phyloP scores from a whole-genome alignment of 2,113 vertebrate species.

The Sceloporus tristichus region DNA sequence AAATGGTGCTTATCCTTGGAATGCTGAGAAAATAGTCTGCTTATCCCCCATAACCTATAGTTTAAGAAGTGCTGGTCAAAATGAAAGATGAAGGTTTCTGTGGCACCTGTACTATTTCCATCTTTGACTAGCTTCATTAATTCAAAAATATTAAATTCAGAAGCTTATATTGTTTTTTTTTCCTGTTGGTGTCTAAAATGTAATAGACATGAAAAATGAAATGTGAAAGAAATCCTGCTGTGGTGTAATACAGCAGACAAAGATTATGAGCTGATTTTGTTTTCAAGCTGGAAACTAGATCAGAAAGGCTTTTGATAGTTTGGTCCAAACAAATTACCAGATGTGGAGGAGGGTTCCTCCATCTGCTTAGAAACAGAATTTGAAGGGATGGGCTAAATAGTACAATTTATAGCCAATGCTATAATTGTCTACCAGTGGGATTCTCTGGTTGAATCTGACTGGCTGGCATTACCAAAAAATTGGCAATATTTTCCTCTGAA shows the following conservation, averaged over 20 bases:
- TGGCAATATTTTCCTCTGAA: constrained; percentile 15
- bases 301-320: not conserved
- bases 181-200: not conserved
- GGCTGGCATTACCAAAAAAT: constrained; percentile 16
- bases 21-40: not conserved
- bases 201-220: not conserved
- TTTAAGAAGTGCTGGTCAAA: not conserved
- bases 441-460: not conserved
- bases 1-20: too few relatives aligned
- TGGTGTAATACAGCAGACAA: not conserved
- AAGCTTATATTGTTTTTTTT: not conserved
- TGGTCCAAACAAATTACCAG: constrained; percentile 37
- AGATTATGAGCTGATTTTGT: not conserved
- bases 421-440: constrained; percentile 8
- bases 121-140: not conserved
- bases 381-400: constrained; percentile 52
- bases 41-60: not conserved
- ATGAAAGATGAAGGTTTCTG: not conserved
- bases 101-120: not conserved
- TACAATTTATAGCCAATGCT: constrained; percentile 12
- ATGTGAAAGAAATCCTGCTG: constrained; percentile 27
- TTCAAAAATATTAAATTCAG: not conserved
- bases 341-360: not conserved
- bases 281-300: not conserved
- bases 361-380: constrained; percentile 41